These are phyloP conservation scores for Drosophila seguyi DNA, from an alignment of 1,140 invertebrate genomes.

Conservation along the genomic window DNA sequence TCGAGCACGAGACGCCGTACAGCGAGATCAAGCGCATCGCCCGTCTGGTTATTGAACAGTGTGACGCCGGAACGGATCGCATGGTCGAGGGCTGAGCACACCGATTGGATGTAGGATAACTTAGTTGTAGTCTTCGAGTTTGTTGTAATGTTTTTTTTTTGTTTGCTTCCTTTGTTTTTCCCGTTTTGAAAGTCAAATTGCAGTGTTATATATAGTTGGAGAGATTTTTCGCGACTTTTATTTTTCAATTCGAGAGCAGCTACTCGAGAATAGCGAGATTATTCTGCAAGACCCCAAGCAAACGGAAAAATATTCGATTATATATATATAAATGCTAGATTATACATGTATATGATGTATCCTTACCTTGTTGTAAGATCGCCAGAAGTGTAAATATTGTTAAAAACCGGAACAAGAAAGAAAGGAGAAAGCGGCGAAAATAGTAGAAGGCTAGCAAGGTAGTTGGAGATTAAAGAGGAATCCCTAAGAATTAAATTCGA, in stretches of 20 bases:
- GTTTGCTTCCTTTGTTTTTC: conserved; percentile 26
- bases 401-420: conserved; percentile 45
- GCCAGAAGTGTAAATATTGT: conserved; percentile 76
- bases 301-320: conserved; percentile 35
- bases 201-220: conserved; percentile 73
- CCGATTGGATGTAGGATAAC: conserved; percentile 4
- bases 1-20: conserved; percentile 88
- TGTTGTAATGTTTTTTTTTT: conserved; percentile 69
- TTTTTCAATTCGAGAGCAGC: conserved; percentile 35
- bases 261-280: conserved; percentile 19
- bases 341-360: conserved; percentile 54
- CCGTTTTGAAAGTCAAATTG: conserved; percentile 58
- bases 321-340: conserved; percentile 44
- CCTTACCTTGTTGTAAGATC: conserved; percentile 62
- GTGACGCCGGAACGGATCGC: conserved; percentile 77
- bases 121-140: conserved; percentile 58
- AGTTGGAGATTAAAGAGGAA: conserved; percentile 65
- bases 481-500: conserved; percentile 50
- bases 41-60: conserved; percentile 89
- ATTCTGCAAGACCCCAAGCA: conserved; percentile 9
- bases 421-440: conserved; percentile 9
- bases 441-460: conserved; percentile 32
- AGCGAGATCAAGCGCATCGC: conserved; percentile 89
- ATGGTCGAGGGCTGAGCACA: conserved; percentile 70
- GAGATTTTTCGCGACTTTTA: conserved; percentile 44